A percentile compares a stretch with the other conserved stretches of the same genome.
Conservation (phyloP, 1,140 invertebrate genomes). For the Paralvinella palmiformis region DNA sequence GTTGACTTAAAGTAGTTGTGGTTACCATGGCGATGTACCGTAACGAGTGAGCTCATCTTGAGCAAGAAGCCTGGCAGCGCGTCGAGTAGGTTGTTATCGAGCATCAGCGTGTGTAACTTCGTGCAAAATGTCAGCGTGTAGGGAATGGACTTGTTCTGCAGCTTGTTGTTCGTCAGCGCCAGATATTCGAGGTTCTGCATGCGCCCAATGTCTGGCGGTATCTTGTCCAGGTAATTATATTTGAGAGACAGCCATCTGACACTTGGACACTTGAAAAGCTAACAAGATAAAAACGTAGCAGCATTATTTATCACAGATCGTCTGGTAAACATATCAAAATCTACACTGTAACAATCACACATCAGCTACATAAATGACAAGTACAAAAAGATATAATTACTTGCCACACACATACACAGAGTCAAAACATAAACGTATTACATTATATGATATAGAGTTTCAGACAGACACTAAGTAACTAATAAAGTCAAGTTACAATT, state of each 20-base stretch:
- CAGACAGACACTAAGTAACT: background rate
- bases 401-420: background rate
- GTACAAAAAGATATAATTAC: background rate
- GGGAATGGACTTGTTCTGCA: constrained; percentile 53
- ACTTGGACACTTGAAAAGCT: constrained; percentile 53
- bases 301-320: background rate
- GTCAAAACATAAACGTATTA: background rate
- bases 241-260: constrained; percentile 50
- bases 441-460: background rate
- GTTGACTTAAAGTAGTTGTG: constrained; percentile 57
- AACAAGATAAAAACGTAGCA: background rate
- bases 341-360: background rate
- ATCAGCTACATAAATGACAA: background rate
- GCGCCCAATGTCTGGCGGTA: constrained; percentile 53
- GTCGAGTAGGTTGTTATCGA: constrained; percentile 54
- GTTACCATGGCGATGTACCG: constrained; percentile 55
- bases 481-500: no score
- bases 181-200: constrained; percentile 50
- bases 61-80: constrained; percentile 54
- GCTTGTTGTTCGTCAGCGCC: constrained; percentile 53
- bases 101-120: constrained; percentile 42
- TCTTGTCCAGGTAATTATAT: constrained; percentile 49
- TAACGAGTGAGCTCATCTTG: constrained; percentile 48
- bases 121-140: constrained; percentile 51
- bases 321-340: background rate